Conservation (phyloP, 2,888 invertebrate species). For the Hirtodrosophila cameraria region DNA sequence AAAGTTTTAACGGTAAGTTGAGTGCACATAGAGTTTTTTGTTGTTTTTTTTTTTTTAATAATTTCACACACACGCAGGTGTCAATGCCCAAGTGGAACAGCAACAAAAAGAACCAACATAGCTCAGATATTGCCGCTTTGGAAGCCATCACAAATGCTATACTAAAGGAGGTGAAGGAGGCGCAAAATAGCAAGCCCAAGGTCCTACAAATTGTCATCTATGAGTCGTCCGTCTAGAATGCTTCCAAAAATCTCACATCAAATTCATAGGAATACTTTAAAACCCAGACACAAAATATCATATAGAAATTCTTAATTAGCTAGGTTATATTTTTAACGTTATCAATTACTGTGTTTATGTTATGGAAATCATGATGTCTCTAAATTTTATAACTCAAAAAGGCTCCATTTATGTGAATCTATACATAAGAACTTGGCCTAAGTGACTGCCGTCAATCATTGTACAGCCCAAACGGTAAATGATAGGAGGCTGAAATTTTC, state of each 20-base stretch:
- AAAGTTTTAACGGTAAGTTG: conserved; percentile 88
- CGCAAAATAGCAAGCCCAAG: conserved; percentile 84
- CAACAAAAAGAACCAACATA: conserved; percentile 84
- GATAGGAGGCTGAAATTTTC: no score
- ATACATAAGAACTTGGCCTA: no score
- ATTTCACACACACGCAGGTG: conserved; percentile 85
- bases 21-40: no score
- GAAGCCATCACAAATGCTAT: conserved; percentile 86
- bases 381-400: no score
- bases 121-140: conserved; percentile 88
- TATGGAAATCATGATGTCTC: no score
- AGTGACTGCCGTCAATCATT: no score
- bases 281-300: conserved; percentile 36
- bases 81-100: conserved; percentile 89
- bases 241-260: conserved; percentile 11
- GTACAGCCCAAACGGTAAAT: no score
- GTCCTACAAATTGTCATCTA: conserved; percentile 93
- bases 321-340: conserved; percentile 29
- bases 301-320: conserved; percentile 26
- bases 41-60: not conserved
- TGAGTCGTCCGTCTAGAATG: conserved; percentile 91
- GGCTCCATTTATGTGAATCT: no score
- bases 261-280: conserved; percentile 31
- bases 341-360: not conserved
- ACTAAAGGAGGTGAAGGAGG: conserved; percentile 88